Base-by-base conservation (phyloP, 2,888 invertebrate species). In the Sepiola atlantica region DNA sequence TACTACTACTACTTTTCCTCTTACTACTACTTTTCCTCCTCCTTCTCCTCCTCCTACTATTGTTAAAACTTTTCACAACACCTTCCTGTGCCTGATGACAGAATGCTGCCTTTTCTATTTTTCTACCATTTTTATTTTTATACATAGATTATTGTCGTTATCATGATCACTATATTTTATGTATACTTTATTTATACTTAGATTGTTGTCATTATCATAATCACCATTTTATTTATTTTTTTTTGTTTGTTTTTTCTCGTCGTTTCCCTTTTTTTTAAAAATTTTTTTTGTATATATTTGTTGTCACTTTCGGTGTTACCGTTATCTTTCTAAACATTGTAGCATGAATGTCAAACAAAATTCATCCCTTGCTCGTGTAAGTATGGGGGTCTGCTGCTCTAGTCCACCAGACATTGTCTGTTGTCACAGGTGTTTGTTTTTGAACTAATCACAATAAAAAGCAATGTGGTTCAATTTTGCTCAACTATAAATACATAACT, bases 61-160 rank as follows among this genome's bases (percentile, higher is more conserved):
- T 55, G 45, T 92, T 55, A 92, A 55, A 28, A 92, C 8, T 92
- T 92, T 55, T 92, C 92, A 92, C 92, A 92, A 55, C 92, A 92
- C 92, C 92, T 92, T 92, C 92, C 92, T 92, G 92, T 92, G 92
- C 92, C 92, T 45, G 94, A 54, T 90, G 57, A 92, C 77, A 94
- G 90, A 93, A 92, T 94, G 94, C 93, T 93, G 55, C 54, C 90
- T 94, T 94, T 94, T 94, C 92, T 92, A 92, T 91, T 92, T 94
- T 93, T 94, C n/a, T 61, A 92, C 90, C 90, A 94, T 94, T 94
- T 92, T 94, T 92, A 45, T 94, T 94, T 93, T 93, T 95, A 55
- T 95, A 94, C 93, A 93, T 54, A 94, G 55, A 55, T 24, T 94
- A 35, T 93, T 94, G 20, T 92, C 28, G 21, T 90, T 94, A 55